Evolutionary conservation across 2,888 invertebrate species (phyloP), one percentile per base, ranked within the genome.

Genomic region (Theretra japonica): DNA sequence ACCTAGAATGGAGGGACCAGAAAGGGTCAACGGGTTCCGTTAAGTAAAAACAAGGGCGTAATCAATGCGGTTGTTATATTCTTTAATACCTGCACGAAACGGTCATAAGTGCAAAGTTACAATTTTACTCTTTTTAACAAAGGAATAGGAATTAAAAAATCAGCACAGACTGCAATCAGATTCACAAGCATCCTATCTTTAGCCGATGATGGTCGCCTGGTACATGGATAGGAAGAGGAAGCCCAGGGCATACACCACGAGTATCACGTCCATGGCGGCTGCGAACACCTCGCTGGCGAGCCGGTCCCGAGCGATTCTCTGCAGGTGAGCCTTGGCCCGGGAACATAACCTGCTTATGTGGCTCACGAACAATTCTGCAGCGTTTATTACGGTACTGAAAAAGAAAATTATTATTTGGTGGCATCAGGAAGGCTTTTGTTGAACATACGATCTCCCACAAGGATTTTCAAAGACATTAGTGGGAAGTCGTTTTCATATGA

Each of bases 201-300:
- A 73, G 21, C 73, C 68, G 7, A 73, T 68, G 11, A 84, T 68
- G 28, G 82, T 75, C 0, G 87, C 86, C 73, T 93, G 90, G 74
- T 91, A 93, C 79, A 92, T 76, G 1, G 91, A 88, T 11, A 93
- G 75, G 7, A 90, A 72, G 5, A 93, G 84, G 77, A 93, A 93
- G 0, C 92, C 92, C 19, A 92, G 76, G 0, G 90, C 91, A 75
- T 93, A 93, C 0, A 91, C 62, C 0, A 91, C 81, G 0, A 93
- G 83, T 3, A 91, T 79, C 0, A 89, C 58, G 68, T 93, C 92
- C 88, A 92, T 87, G 11, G 83, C 81, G 0, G 88, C 80, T 0
- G 91, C 89, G 74, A 92, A 86, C 3, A 91, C n/a, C 3, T 92
- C 88, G 23, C 86, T 75, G 0, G 86, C 79, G 0, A 83, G 48